These are phyloP conservation scores for Euura lappo DNA, from an alignment of 1,140 invertebrate species.

Conservation along the genomic window DNA sequence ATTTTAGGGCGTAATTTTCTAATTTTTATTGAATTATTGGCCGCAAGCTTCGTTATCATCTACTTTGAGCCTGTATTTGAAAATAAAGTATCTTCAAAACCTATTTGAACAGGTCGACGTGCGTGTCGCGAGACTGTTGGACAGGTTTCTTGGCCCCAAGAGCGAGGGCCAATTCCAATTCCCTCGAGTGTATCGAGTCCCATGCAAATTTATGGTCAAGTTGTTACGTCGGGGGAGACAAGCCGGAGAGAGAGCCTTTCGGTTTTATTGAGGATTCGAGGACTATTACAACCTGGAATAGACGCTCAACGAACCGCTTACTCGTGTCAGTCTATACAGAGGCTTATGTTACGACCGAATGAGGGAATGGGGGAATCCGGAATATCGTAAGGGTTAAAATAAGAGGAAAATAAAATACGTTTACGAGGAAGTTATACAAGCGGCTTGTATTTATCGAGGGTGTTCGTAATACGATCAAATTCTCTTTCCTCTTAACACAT, in stretches of 20 bases:
- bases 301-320: constrained; percentile 6
- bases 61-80: no score
- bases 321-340: background rate
- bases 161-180: background rate
- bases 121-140: background rate
- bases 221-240: background rate
- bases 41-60: no score
- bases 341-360: no score
- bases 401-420: no score
- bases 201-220: background rate
- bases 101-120: background rate
- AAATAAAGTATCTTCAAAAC: background rate
- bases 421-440: no score
- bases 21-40: no score
- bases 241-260: background rate
- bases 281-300: constrained; percentile 7
- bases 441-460: no score
- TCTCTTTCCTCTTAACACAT: no score
- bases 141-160: background rate
- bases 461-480: no score
- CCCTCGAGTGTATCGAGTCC: background rate
- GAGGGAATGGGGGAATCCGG: no score
- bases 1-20: no score
- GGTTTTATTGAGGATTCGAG: constrained; percentile 5
- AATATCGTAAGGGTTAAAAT: no score